Percentiles rank a stretch among this genome's conserved stretches.
These are phyloP conservation scores for Tillus elongatus DNA, from an alignment of 2,888 invertebrate species.

Conservation along the genomic window DNA sequence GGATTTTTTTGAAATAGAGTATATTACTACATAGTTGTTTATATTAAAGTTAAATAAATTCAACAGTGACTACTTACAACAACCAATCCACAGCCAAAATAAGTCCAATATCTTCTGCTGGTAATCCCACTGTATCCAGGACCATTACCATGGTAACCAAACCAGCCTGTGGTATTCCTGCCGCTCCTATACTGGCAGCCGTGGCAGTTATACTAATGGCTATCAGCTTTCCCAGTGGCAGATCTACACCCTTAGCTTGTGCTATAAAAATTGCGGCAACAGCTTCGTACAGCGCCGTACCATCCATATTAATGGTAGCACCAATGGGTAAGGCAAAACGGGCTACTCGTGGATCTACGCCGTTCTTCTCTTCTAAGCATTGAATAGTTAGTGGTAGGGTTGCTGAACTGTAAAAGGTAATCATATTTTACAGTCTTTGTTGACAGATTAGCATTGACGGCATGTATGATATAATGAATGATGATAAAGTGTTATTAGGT, in stretches of 20 bases:
- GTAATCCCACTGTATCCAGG: slow-evolving; percentile 57
- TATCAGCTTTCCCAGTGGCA: slow-evolving; percentile 59
- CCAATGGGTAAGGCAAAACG: slow-evolving; percentile 74
- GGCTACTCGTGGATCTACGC: slow-evolving; percentile 56
- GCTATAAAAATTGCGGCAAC: slow-evolving; percentile 78
- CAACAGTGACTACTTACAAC: slow-evolving; percentile 53
- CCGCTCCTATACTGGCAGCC: slow-evolving; percentile 71
- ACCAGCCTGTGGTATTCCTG: slow-evolving; percentile 70
- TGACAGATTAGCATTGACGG: too few relatives aligned
- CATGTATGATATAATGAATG: too few relatives aligned
- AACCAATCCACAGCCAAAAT: slow-evolving; percentile 64
- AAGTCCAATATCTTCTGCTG: slow-evolving; percentile 58
- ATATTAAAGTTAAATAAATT: too few relatives aligned
- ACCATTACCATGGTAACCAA: slow-evolving; percentile 73
- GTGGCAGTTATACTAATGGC: slow-evolving; percentile 73
- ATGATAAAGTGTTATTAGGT: too few relatives aligned
- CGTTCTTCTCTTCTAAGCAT: slow-evolving; percentile 48
- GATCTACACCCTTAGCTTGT: slow-evolving; percentile 55
- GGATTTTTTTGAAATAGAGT: too few relatives aligned
- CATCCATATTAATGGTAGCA: slow-evolving; percentile 77
- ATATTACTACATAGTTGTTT: too few relatives aligned
- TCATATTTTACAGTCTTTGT: too few relatives aligned
- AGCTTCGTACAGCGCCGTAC: slow-evolving; percentile 74
- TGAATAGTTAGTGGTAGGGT: slow-evolving; percentile 68
- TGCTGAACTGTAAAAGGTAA: slow-evolving; percentile 51